Conservation (phyloP, 2,113 vertebrate genomes). For the Hydrolagus affinis region DNA sequence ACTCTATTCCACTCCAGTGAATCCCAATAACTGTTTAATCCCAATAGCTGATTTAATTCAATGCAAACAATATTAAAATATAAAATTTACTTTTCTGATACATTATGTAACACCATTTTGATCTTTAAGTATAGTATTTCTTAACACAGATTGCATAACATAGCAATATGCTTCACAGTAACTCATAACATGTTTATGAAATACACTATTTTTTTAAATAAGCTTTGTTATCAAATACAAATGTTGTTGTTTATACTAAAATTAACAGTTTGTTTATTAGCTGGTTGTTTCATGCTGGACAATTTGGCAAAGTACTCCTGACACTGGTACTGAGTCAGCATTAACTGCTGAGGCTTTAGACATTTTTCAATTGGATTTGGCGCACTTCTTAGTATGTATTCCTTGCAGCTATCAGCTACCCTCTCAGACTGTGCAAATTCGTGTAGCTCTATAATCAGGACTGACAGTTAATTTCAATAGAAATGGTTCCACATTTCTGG, state of each 20-base stretch:
- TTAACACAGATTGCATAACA: too few relatives aligned
- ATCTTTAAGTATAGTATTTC: background rate
- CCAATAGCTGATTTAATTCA: background rate
- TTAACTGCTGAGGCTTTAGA: background rate
- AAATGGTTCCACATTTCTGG: background rate
- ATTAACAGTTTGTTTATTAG: background rate
- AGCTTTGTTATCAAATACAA: too few relatives aligned
- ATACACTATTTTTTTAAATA: too few relatives aligned
- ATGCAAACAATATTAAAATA: background rate
- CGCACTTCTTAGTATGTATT: background rate
- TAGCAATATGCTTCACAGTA: too few relatives aligned
- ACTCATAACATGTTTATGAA: too few relatives aligned
- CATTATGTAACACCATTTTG: background rate
- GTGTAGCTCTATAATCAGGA: background rate
- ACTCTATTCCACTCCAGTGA: background rate
- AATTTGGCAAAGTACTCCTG: background rate
- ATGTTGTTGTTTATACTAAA: too few relatives aligned
- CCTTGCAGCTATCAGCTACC: background rate
- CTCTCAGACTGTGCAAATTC: background rate
- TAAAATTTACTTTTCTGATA: background rate
- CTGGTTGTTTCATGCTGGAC: background rate
- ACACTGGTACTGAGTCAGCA: background rate
- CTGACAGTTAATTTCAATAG: constrained; percentile 14
- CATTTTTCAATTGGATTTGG: constrained; percentile 6
- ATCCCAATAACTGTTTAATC: background rate